Evolutionary conservation across 1,140 invertebrate genomes (phyloP).

Genomic region (Drosophila sproati): DNA sequence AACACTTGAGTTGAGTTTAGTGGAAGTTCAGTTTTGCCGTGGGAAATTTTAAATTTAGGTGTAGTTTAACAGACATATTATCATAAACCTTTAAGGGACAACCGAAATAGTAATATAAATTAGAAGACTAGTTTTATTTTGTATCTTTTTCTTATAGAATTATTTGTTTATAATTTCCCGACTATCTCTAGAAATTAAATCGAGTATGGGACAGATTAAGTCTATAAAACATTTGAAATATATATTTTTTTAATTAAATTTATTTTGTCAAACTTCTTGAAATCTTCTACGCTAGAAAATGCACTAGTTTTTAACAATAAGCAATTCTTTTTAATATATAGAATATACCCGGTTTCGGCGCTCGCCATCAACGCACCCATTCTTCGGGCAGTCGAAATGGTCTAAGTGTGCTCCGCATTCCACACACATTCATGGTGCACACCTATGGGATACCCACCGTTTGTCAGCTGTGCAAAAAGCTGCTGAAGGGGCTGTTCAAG

Average conservation of each 20-base stretch:
- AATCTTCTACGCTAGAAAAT: too few species aligned
- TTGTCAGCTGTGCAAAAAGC: conserved; percentile 97
- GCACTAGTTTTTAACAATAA: not conserved
- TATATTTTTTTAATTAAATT: too few species aligned
- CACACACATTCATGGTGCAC: conserved; percentile 96
- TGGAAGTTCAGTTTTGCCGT: not conserved
- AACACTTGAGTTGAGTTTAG: not conserved
- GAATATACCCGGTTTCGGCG: conserved; percentile 57
- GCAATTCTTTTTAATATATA: conserved; percentile 9
- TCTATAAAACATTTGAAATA: too few species aligned
- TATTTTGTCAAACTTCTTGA: too few species aligned
- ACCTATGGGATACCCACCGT: conserved; percentile 98
- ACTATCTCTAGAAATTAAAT: too few species aligned
- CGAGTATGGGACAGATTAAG: too few species aligned
- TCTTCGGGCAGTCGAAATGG: conserved; percentile 89
- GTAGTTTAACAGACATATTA: too few species aligned
- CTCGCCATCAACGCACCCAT: conserved; percentile 87
- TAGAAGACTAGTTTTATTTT: too few species aligned
- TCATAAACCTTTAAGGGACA: too few species aligned
- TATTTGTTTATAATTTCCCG: too few species aligned
- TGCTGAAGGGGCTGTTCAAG: conserved; percentile 97
- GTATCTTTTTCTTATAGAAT: too few species aligned
- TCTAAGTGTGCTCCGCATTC: conserved; percentile 88
- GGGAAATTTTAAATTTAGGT: not conserved
- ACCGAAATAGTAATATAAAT: too few species aligned